Base-by-base conservation (phyloP, 2,888 invertebrate genomes). In the Caenorhabditis sp. region DNA sequence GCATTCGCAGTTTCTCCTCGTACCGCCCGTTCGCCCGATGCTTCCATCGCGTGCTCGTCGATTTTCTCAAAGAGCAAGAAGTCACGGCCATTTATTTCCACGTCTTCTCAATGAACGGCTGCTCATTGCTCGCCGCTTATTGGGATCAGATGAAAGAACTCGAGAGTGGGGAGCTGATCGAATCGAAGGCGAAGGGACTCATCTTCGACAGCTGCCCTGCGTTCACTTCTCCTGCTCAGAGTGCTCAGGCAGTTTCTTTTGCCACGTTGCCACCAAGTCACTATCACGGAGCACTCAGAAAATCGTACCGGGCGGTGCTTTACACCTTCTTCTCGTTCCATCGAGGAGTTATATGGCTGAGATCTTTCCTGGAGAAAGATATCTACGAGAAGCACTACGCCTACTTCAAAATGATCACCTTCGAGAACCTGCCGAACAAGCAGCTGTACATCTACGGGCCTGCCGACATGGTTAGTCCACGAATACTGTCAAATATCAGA, bases 401-500 rank as follows among this genome's bases (percentile, higher is more conserved):
- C n/a, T 87, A 85, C 75, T 87, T 82, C 70, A 84, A 83, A 63
- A 74, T 87, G 72, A 71, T 82, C 15, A 77, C 83, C 17, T 75
- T 87, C 52, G 62, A 76, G 13, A 82, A 87, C 52, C 65, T 86
- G n/a, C 86, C 86, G 0, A 59, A 59, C n/a, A 71, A 80, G 17
- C 93, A 93, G 88, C 90, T 93, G 79, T 94, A 93, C 89, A 91
- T 94, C 32, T 86, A 85, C 53, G 82, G 82, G 41, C 82, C 82
- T 22, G 80, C 71, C n/a, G 82, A 82, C 27, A 35, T 78, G 39
- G 77, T 72, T 2, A 46, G 65, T 56, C 22, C 20, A n/a, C n/a
- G n/a, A n/a, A n/a, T n/a, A 22, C 24, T 58, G 1, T 22, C 48
- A 13, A 24, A 24, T 8, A 39, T 56, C 35, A 11, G 24, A 65